Evolutionary conservation across 2,888 invertebrate species (phyloP).

Genomic region (Tiphia femorata): DNA sequence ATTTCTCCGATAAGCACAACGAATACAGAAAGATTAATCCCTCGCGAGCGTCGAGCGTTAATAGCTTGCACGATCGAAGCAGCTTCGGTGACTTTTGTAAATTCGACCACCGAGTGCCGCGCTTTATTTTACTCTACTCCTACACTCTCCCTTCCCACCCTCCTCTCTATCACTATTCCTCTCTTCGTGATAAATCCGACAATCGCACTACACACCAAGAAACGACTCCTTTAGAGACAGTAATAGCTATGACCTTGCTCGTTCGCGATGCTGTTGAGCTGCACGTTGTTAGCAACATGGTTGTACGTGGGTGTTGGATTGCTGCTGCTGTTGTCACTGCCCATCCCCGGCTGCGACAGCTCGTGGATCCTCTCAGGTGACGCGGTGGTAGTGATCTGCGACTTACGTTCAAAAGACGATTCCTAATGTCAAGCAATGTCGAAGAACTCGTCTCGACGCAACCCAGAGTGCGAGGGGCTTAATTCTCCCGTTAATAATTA

Average conservation of each 20-base stretch:
- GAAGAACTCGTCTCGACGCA: neutral
- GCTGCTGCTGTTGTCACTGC: slow-evolving; percentile 51
- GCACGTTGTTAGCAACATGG: slow-evolving; percentile 70
- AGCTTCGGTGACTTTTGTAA: too few species aligned
- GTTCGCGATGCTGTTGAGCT: slow-evolving; percentile 68
- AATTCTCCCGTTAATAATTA: slow-evolving; percentile 34
- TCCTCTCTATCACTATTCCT: neutral
- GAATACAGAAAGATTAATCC: neutral
- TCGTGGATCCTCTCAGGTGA: slow-evolving; percentile 58
- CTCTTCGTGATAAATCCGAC: slow-evolving; percentile 39
- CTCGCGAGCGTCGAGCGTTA: too few species aligned
- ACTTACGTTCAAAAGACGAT: slow-evolving; percentile 11
- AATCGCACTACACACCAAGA: slow-evolving; percentile 48
- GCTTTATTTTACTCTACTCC: neutral
- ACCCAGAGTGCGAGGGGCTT: neutral
- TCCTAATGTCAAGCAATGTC: neutral
- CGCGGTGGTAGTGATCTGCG: slow-evolving; percentile 44
- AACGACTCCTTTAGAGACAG: slow-evolving; percentile 51
- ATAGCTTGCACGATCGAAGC: too few species aligned
- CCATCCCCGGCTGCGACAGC: slow-evolving; percentile 42
- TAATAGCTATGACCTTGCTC: slow-evolving; percentile 69
- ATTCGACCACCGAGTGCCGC: neutral
- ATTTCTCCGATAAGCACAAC: neutral
- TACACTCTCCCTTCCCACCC: too few species aligned
- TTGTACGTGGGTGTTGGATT: slow-evolving; percentile 55